A percentile compares a stretch with the other conserved stretches of the same genome.
Evolutionary conservation across 2,888 invertebrate genomes (phyloP).

Genomic region (Hirtodrosophila cameraria): DNA sequence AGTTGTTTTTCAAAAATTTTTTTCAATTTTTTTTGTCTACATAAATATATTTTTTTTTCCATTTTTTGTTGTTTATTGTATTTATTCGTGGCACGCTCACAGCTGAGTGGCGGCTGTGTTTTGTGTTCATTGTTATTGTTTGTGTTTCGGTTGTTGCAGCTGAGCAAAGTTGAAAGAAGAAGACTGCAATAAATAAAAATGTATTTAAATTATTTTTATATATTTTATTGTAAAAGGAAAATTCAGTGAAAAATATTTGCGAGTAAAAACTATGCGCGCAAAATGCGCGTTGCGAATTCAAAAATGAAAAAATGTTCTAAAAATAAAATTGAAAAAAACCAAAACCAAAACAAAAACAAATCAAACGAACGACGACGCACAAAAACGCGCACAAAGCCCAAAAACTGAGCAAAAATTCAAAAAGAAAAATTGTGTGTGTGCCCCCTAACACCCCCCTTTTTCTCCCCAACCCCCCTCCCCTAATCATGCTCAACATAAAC

Average conservation of each 20-base stretch:
- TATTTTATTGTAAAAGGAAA: slow-evolving; percentile 33
- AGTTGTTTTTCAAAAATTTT: slow-evolving; percentile 15
- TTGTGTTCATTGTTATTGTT: slow-evolving; percentile 18
- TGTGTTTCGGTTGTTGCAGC: slow-evolving; percentile 9
- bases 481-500: slow-evolving; percentile 33
- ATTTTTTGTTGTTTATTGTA: slow-evolving; percentile 19
- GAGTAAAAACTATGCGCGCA: slow-evolving; percentile 65
- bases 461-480: slow-evolving; percentile 34
- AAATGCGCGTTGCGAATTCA: slow-evolving; percentile 70
- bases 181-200: too few species aligned
- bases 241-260: slow-evolving; percentile 53
- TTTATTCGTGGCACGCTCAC: slow-evolving; percentile 41
- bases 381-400: slow-evolving; percentile 22
- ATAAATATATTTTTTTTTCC: slow-evolving; percentile 1
- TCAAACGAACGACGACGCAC: slow-evolving; percentile 38
- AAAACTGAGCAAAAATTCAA: slow-evolving; percentile 25
- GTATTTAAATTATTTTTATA: too few species aligned
- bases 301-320: slow-evolving; percentile 67
- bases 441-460: too few species aligned
- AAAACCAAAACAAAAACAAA: slow-evolving; percentile 40
- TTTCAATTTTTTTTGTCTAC: slow-evolving; percentile 17
- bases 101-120: slow-evolving; percentile 52
- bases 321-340: slow-evolving; percentile 70
- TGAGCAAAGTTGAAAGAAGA: slow-evolving; percentile 1
- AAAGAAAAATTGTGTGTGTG: not conserved